Conservation (phyloP, 2,797 vertebrate species). For the Australoheros facetus region DNA sequence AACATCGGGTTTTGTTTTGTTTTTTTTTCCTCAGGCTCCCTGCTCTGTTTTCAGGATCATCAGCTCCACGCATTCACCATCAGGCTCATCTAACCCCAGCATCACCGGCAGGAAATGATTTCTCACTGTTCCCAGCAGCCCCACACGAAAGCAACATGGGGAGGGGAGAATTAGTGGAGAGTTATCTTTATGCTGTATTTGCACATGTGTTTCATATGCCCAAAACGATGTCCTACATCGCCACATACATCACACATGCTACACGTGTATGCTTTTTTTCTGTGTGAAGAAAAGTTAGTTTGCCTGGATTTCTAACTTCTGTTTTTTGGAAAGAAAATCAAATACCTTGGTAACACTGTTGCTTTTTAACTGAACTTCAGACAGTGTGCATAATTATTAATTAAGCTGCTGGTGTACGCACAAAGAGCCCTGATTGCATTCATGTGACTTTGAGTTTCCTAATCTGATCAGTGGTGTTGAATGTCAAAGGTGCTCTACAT, state of each 20-base stretch:
- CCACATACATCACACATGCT: neutral
- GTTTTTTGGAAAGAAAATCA: neutral
- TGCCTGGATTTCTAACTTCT: neutral
- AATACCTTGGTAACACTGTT: conserved; percentile 13
- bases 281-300: neutral
- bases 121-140: neutral
- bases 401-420: conserved; percentile 27
- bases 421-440: conserved; percentile 30
- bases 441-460: neutral
- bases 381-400: conserved; percentile 30
- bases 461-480: conserved; percentile 2
- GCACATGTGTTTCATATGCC: conserved; percentile 39
- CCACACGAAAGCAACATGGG: neutral
- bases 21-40: conserved; percentile 13
- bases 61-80: neutral
- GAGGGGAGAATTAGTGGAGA: neutral
- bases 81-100: neutral
- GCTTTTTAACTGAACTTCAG: neutral
- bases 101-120: conserved; percentile 24
- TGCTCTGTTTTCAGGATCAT: conserved; percentile 28
- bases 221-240: conserved; percentile 13
- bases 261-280: neutral
- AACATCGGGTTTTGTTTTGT: neutral
- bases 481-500: conserved; percentile 1
- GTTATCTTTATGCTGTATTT: conserved; percentile 39